Evolutionary conservation across 1,140 invertebrate species (phyloP).

Genomic region (Apis cerana): DNA sequence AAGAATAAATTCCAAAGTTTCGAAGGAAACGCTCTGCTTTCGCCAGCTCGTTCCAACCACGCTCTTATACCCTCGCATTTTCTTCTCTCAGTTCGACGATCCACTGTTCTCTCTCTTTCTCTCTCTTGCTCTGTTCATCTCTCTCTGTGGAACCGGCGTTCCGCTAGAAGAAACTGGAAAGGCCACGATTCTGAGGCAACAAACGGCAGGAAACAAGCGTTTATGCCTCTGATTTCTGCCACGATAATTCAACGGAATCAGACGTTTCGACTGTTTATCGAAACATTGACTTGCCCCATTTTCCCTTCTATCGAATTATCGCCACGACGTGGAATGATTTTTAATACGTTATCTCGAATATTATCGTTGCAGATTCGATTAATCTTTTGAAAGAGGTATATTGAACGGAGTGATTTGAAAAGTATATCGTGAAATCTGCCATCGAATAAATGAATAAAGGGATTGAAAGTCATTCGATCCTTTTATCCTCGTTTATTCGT

Average conservation of each 20-base stretch:
- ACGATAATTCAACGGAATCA: slow-evolving; percentile 1
- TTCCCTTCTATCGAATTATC: too few species aligned
- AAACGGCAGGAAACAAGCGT: slow-evolving; percentile 28
- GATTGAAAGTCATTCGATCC: too few species aligned
- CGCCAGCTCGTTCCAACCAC: slow-evolving; percentile 5
- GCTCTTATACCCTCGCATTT: slow-evolving; percentile 11
- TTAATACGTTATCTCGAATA: neutral
- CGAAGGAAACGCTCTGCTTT: slow-evolving; percentile 56
- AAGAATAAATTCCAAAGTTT: slow-evolving; percentile 72
- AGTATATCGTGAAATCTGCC: too few species aligned
- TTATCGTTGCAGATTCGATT: too few species aligned
- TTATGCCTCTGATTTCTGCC: slow-evolving; percentile 28
- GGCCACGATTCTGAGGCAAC: slow-evolving; percentile 23
- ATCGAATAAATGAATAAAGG: too few species aligned
- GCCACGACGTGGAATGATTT: neutral
- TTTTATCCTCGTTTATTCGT: too few species aligned
- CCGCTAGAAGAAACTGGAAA: slow-evolving; percentile 39
- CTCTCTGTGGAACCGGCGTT: neutral
- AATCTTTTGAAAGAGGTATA: too few species aligned
- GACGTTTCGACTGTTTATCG: neutral
- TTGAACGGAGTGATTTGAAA: too few species aligned
- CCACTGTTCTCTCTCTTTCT: neutral
- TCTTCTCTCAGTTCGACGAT: slow-evolving; percentile 19
- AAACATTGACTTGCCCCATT: neutral
- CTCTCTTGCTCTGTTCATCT: neutral